Evolutionary conservation across 2,113 vertebrate genomes (phyloP).

Genomic region (Struthidea cinerea): DNA sequence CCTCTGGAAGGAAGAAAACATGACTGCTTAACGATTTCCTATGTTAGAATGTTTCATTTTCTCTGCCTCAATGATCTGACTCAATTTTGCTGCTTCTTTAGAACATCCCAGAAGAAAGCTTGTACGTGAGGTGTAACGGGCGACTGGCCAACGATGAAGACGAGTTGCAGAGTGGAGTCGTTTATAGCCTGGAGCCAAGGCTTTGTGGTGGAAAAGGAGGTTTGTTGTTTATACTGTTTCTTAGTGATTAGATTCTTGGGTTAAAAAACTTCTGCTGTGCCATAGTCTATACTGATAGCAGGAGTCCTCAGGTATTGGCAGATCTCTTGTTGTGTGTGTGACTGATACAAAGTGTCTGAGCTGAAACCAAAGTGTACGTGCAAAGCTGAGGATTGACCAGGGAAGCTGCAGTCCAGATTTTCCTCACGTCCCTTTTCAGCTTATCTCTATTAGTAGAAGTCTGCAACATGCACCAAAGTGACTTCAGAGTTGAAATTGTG

Average conservation of each 20-base stretch:
- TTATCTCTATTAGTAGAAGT: neutral
- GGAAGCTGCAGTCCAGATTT: neutral
- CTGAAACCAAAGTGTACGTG: rapidly evolving
- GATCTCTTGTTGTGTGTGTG: neutral
- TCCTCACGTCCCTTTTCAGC: neutral
- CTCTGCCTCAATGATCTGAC: neutral
- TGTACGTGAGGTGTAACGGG: constrained; percentile 84
- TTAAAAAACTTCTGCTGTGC: neutral
- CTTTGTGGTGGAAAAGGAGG: constrained; percentile 94
- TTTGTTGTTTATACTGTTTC: constrained; percentile 23
- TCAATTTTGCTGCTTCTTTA: constrained; percentile 25
- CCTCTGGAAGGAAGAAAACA: neutral
- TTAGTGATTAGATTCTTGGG: neutral
- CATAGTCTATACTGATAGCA: rapidly evolving
- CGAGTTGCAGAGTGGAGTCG: constrained; percentile 70
- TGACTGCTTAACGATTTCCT: neutral
- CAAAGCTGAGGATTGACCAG: neutral
- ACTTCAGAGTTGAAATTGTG: neutral
- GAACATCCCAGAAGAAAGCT: constrained; percentile 68
- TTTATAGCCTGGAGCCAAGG: constrained; percentile 87
- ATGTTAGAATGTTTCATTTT: neutral
- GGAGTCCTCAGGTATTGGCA: neutral
- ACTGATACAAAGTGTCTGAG: neutral
- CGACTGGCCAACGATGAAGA: constrained; percentile 37
- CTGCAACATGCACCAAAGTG: neutral